A percentile compares a stretch with the other conserved stretches of the same genome.
Evolutionary conservation across 2,113 vertebrate species (phyloP).

Genomic region (Menura novaehollandiae): DNA sequence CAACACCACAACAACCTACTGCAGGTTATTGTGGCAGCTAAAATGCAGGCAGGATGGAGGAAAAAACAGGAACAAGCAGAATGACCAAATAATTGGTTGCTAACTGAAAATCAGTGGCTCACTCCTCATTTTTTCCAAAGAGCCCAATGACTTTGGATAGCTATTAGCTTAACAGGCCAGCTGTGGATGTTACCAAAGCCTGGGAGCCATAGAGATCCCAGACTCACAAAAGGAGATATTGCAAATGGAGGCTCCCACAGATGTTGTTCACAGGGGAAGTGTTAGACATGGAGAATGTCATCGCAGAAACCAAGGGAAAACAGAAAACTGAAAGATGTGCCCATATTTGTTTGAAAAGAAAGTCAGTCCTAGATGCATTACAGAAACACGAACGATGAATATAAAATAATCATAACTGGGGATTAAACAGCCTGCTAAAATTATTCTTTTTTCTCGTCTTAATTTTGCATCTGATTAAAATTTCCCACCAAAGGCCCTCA

Average conservation of each 20-base stretch:
- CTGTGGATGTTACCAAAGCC: background rate
- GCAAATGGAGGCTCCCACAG: background rate
- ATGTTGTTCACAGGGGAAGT: background rate
- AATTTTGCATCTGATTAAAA: slow-evolving; percentile 2
- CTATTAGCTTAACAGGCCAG: background rate
- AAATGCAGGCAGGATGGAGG: background rate
- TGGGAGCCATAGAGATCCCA: background rate
- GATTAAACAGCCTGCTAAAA: background rate
- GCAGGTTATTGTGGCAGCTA: background rate
- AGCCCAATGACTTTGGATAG: background rate
- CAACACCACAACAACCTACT: background rate
- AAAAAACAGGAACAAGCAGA: background rate
- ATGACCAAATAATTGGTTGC: background rate
- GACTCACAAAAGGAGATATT: background rate
- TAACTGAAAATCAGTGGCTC: background rate
- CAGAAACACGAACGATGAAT: background rate
- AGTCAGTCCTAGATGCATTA: background rate
- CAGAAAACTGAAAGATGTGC: background rate
- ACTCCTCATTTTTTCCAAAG: background rate
- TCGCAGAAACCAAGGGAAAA: background rate
- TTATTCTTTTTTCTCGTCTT: background rate
- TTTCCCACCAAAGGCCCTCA: background rate
- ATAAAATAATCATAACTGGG: background rate
- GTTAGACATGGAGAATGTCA: background rate
- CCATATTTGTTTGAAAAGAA: background rate